Evolutionary conservation across 2,888 invertebrate species (phyloP).

Genomic region (Margaritifera margaritifera): DNA sequence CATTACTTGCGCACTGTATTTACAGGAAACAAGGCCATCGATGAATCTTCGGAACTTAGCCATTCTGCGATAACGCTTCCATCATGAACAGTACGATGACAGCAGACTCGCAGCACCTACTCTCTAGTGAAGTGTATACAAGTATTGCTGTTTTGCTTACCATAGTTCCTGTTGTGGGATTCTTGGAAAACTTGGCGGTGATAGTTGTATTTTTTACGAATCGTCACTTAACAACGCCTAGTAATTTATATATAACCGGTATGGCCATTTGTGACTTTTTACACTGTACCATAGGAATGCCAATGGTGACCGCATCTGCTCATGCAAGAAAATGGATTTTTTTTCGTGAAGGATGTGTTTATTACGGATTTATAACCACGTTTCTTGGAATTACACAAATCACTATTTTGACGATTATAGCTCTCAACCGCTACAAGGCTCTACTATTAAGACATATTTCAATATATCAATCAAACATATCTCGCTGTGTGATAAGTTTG

Average conservation of each 20-base stretch:
- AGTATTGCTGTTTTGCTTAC: constrained; percentile 1
- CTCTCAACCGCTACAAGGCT: constrained; percentile 1
- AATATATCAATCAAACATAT: neutral
- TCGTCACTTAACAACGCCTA: neutral
- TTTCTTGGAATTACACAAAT: constrained; percentile 10
- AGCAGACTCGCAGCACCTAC: no score
- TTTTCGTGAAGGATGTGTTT: neutral
- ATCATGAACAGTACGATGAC: no score
- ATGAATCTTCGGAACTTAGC: no score
- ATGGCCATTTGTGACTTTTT: constrained; percentile 1
- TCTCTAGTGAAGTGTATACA: neutral
- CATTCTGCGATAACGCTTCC: no score
- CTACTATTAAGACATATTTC: neutral
- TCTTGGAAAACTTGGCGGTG: constrained; percentile 1
- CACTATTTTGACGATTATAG: constrained; percentile 1
- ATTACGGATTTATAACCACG: constrained; percentile 6
- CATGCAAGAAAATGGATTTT: constrained; percentile 1
- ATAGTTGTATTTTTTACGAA: constrained; percentile 1
- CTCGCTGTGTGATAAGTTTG: neutral
- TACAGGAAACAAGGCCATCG: no score
- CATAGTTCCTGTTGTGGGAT: neutral
- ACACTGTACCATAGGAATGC: constrained; percentile 2
- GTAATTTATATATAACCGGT: constrained; percentile 2
- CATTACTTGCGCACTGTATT: no score
- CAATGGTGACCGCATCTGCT: neutral